phyloP scores from a whole-genome alignment of 2,113 vertebrate species.

The Dipodomys stephensi region DNA sequence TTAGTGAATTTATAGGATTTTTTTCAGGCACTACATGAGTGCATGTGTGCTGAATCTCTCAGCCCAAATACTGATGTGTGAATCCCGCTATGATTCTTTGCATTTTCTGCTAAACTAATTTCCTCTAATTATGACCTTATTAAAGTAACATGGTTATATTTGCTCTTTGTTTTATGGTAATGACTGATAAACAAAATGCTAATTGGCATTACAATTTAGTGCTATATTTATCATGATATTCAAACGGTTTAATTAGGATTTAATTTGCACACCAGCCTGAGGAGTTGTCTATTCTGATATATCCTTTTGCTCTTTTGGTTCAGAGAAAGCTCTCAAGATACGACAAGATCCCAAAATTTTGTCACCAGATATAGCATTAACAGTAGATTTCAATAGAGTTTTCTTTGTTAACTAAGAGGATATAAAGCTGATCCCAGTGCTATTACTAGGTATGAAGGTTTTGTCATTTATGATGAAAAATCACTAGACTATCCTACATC shows the following conservation, averaged over 20 bases:
- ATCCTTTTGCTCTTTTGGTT: slow-evolving; percentile 66
- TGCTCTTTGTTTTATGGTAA: slow-evolving; percentile 80
- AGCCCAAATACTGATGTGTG: slow-evolving; percentile 29
- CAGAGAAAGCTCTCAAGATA: slow-evolving; percentile 36
- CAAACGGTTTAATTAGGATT: slow-evolving; percentile 78
- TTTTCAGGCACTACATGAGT: neutral
- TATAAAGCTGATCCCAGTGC: neutral
- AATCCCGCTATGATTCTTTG: slow-evolving; percentile 44
- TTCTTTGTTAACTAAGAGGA: slow-evolving; percentile 5
- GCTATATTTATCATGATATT: slow-evolving; percentile 79
- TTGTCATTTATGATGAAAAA: neutral
- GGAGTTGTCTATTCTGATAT: slow-evolving; percentile 55
- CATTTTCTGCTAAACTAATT: slow-evolving; percentile 77
- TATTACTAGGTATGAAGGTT: neutral
- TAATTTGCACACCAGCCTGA: slow-evolving; percentile 61
- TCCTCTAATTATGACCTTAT: slow-evolving; percentile 77
- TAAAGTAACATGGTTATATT: slow-evolving; percentile 76
- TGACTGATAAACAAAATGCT: slow-evolving; percentile 82
- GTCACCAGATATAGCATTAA: neutral
- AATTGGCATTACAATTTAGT: slow-evolving; percentile 79
- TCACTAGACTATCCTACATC: neutral
- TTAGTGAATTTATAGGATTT: neutral
- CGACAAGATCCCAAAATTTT: neutral
- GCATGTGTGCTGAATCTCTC: neutral
- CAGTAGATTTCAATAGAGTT: neutral